These are phyloP conservation scores for Petrocephalus microphthalmus DNA, from an alignment of 2,113 vertebrate genomes.

Conservation along the genomic window DNA sequence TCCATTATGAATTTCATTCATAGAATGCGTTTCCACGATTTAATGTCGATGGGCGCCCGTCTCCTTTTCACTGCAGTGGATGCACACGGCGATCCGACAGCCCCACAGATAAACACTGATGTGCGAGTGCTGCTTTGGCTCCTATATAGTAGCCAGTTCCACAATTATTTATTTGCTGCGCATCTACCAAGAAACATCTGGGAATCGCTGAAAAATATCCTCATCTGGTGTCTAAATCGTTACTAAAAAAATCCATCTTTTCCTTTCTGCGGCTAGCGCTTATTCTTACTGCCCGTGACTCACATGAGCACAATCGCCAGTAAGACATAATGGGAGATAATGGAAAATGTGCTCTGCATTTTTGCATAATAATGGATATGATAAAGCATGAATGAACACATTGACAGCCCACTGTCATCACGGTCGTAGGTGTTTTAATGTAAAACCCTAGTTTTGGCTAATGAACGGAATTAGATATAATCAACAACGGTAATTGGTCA, in stretches of 20 bases:
- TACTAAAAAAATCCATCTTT: not conserved
- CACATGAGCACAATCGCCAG: not conserved
- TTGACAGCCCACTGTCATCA: not conserved
- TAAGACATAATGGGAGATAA: not conserved
- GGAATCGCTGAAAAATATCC: not conserved
- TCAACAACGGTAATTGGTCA: conserved; percentile 12
- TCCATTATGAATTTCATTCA: not conserved
- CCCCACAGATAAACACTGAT: not conserved
- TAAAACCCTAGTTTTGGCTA: not conserved
- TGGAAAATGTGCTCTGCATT: not conserved
- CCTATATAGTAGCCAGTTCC: not conserved
- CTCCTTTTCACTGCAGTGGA: not conserved
- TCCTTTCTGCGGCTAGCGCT: not conserved
- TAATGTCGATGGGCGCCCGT: not conserved
- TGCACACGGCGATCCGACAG: not conserved
- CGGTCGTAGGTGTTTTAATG: not conserved
- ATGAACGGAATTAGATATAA: conserved; percentile 3
- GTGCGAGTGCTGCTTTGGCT: not conserved
- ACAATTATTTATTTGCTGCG: not conserved
- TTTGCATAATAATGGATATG: not conserved
- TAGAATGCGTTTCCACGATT: not conserved
- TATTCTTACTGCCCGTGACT: not conserved
- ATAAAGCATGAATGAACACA: conserved; percentile 8
- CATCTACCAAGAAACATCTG: not conserved
- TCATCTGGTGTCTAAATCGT: not conserved